Conservation (phyloP, 2,888 invertebrate species). For the Cerceris rybyensis region DNA sequence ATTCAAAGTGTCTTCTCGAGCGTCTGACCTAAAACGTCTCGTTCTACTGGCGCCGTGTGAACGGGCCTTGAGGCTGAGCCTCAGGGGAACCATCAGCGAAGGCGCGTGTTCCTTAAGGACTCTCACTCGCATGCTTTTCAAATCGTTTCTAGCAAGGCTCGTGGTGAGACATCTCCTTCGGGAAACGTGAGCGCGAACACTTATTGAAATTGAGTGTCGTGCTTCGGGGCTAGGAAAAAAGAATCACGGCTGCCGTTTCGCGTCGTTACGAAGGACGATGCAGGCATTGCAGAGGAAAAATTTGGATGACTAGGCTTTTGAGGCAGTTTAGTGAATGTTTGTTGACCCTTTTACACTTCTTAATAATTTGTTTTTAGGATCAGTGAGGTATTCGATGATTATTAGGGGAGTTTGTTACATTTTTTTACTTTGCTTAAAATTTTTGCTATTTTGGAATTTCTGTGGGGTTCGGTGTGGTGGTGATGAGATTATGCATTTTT, state of each 20-base stretch:
- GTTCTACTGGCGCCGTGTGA: constrained; percentile 8
- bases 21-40: not conserved
- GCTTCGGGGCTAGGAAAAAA: not conserved
- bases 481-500: no score
- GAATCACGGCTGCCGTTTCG: not conserved
- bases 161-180: constrained; percentile 15
- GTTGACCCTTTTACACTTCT: no score
- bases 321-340: no score
- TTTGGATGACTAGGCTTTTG: not conserved
- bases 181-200: constrained; percentile 23
- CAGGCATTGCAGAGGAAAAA: not conserved
- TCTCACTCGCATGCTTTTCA: constrained; percentile 25
- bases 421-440: no score
- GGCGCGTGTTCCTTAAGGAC: constrained; percentile 14
- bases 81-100: constrained; percentile 15
- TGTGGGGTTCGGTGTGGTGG: no score
- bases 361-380: no score
- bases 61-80: constrained; percentile 1
- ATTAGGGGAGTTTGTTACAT: no score
- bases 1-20: not conserved
- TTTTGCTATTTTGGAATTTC: no score
- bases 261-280: not conserved
- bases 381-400: no score
- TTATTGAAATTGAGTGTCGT: constrained; percentile 51
- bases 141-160: constrained; percentile 20